These are phyloP conservation scores for Adrianichthys oophorus DNA, from an alignment of 2,797 vertebrate genomes.

Conservation along the genomic window DNA sequence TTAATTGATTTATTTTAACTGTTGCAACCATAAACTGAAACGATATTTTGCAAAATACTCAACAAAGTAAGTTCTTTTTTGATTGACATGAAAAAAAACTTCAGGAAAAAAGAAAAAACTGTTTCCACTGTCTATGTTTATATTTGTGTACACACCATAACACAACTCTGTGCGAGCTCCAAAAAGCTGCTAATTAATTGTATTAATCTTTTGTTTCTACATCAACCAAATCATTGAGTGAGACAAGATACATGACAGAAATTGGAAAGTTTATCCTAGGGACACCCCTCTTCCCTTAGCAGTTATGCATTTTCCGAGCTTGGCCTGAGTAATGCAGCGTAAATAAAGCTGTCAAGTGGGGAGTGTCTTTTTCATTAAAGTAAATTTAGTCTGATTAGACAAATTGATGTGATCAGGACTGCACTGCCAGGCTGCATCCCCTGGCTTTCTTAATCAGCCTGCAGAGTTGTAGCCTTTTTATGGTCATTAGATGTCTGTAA, in stretches of 20 bases:
- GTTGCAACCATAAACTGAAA: no score
- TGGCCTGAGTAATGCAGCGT: constrained; percentile 14
- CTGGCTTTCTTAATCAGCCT: constrained; percentile 48
- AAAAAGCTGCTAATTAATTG: constrained; percentile 6
- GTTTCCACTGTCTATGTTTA: no score
- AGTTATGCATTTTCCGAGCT: constrained; percentile 1
- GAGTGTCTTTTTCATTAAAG: constrained; percentile 42
- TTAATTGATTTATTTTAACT: no score
- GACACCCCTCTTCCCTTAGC: constrained; percentile 2
- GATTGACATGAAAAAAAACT: no score
- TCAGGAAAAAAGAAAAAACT: no score
- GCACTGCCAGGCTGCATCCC: constrained; percentile 25
- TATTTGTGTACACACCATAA: no score
- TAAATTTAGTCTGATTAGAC: constrained; percentile 48
- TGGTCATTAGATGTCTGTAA: constrained; percentile 44
- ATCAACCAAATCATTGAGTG: constrained; percentile 1
- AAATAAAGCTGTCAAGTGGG: constrained; percentile 31
- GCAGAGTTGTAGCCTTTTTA: constrained; percentile 19
- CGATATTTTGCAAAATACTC: no score
- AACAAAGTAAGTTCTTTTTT: no score
- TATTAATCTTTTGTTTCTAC: background rate
- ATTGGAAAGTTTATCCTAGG: background rate
- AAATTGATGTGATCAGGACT: constrained; percentile 48
- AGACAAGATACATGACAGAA: constrained; percentile 2
- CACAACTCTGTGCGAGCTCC: background rate